Base-by-base conservation (phyloP, 2,113 vertebrate genomes). In the Columbina picui region DNA sequence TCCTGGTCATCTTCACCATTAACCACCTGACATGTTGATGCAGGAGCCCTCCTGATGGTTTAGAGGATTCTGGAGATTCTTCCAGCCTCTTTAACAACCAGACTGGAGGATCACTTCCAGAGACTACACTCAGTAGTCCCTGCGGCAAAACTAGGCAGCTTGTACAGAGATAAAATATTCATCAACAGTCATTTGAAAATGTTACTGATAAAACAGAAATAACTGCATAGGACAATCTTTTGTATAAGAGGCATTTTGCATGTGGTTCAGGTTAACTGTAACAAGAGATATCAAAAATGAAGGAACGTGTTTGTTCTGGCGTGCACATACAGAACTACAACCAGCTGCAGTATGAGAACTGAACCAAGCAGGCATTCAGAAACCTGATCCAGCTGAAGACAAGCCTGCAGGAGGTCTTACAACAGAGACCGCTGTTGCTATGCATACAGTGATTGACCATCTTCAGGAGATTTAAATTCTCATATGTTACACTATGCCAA, bases 1-100 rank as follows among this genome's bases (percentile, higher is more conserved):
- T 65, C 18, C 4, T 56, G 26, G 1, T 4, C n/a, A 65, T 14
- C 10, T 59, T 80, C 29, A 34, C 6, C 29, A 16, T 23, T 56
- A 38, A 9, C 27, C 56, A 18, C 7, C 5, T 11, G 16, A 41
- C 4, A 22, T 12, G 18, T 10, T 41, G 1, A 0, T 52, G 3
- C 36, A 57, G 34, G 5, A 52, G 0, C 2, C 17, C 12, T 70
- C 3, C 4, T 27, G 7, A 3, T 32, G 36, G 10, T n/a, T 53
- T 22, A 38, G 7, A 38, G 30, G 1, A 22, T 41, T 45, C 21
- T 45, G 8, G 13, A 90, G 38, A 38, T 3, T 45, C 18, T 13
- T 68, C 19, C 36, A 57, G 7, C 23, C 8, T 69, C 3, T 45
- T 15, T 45, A 39, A 61, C 30, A 29, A 2, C 15, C 53, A 68